Evolutionary conservation across 2,888 invertebrate genomes (phyloP).

Genomic region (Microdon myrmicae): DNA sequence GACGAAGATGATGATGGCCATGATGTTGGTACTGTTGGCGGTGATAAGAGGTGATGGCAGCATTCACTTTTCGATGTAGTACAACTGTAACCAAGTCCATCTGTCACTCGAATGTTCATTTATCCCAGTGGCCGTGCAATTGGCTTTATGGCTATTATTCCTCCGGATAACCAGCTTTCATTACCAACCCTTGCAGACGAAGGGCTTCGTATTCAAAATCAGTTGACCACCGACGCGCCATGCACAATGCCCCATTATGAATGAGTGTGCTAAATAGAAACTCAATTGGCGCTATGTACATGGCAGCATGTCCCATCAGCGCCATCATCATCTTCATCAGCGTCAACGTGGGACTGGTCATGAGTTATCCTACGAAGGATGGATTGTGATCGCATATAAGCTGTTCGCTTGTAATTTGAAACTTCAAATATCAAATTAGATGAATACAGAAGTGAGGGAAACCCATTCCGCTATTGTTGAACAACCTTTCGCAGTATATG

Average conservation of each 20-base stretch:
- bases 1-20: slow-evolving; percentile 6
- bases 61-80: slow-evolving; percentile 38
- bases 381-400: slow-evolving; percentile 2
- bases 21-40: slow-evolving; percentile 21
- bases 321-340: slow-evolving; percentile 36
- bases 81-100: slow-evolving; percentile 45
- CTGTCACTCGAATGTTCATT: slow-evolving; percentile 52
- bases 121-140: slow-evolving; percentile 49
- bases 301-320: slow-evolving; percentile 44
- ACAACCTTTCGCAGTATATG: no score
- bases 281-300: slow-evolving; percentile 35
- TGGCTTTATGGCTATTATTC: slow-evolving; percentile 44
- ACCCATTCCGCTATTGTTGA: no score
- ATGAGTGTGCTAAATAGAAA: slow-evolving; percentile 38
- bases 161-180: no score
- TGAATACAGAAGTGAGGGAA: slow-evolving; percentile 22
- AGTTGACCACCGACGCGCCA: slow-evolving; percentile 9
- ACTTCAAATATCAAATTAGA: slow-evolving; percentile 50
- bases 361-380: slow-evolving; percentile 36
- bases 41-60: slow-evolving; percentile 35
- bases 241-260: slow-evolving; percentile 23
- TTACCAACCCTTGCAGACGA: no score
- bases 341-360: slow-evolving; percentile 37
- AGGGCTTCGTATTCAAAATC: neutral
- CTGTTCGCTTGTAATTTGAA: slow-evolving; percentile 22